Conservation (phyloP, 2,113 vertebrate genomes). For the Erythrolamprus reginae region DNA sequence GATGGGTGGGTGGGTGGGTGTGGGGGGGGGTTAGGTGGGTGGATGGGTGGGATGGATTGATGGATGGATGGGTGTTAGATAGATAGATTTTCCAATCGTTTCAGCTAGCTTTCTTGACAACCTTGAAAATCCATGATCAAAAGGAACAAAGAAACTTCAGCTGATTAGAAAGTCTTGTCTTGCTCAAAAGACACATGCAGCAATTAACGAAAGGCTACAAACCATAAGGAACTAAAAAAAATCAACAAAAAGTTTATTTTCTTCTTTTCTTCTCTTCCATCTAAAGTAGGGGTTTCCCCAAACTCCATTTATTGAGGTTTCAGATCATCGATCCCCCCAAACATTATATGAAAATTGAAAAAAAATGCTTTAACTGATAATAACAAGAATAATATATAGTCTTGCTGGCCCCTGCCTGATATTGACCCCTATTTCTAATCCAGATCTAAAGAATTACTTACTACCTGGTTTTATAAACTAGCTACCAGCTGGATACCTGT, state of each 20-base stretch:
- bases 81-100: no score
- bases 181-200: background rate
- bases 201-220: background rate
- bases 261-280: background rate
- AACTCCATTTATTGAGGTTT: background rate
- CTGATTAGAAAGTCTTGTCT: background rate
- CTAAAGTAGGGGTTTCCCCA: background rate
- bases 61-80: no score
- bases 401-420: background rate
- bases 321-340: background rate
- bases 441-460: background rate
- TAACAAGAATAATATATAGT: background rate
- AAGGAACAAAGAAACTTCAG: background rate
- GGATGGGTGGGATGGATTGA: no score
- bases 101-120: background rate
- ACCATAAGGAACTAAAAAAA: background rate
- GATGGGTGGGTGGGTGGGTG: no score
- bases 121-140: background rate
- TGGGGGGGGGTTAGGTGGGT: no score
- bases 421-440: background rate
- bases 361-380: background rate
- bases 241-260: no score
- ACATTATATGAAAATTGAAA: background rate
- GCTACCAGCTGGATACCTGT: no score
- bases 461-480: background rate